Percentiles rank a stretch among this genome's conserved stretches.
These are phyloP conservation scores for Nemapogon koenigi DNA, from an alignment of 2,888 invertebrate genomes.

Conservation along the genomic window DNA sequence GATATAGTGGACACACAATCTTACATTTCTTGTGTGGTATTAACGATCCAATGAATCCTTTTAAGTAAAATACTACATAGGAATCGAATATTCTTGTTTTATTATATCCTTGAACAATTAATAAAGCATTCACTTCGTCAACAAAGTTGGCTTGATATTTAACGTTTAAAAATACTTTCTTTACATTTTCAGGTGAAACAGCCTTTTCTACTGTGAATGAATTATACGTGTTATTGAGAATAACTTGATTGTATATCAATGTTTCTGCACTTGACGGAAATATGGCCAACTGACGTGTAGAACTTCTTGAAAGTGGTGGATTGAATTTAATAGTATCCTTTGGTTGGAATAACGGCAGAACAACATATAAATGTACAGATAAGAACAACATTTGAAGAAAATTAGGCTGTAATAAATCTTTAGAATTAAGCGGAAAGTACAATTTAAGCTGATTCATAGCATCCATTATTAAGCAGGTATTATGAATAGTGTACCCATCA, in stretches of 20 bases:
- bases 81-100: constrained; percentile 55
- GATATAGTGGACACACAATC: constrained; percentile 44
- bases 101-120: constrained; percentile 48
- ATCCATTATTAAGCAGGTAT: constrained; percentile 60
- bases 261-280: constrained; percentile 44
- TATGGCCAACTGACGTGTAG: constrained; percentile 39
- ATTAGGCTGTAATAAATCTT: constrained; percentile 59
- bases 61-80: constrained; percentile 39
- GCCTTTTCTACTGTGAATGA: constrained; percentile 44
- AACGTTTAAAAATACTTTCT: constrained; percentile 40
- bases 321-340: constrained; percentile 45
- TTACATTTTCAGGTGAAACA: constrained; percentile 33
- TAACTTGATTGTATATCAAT: constrained; percentile 33
- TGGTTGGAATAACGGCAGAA: constrained; percentile 57
- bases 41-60: constrained; percentile 33
- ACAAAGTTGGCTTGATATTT: constrained; percentile 46
- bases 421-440: constrained; percentile 58
- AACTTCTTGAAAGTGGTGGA: constrained; percentile 48
- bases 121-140: constrained; percentile 31
- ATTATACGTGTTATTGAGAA: constrained; percentile 37
- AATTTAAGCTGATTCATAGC: constrained; percentile 60
- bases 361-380: constrained; percentile 58
- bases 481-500: constrained; percentile 54
- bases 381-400: constrained; percentile 66
- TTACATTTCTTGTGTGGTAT: constrained; percentile 42